Base-by-base conservation (phyloP, 2,113 vertebrate species). In the Pluvianellus socialis region DNA sequence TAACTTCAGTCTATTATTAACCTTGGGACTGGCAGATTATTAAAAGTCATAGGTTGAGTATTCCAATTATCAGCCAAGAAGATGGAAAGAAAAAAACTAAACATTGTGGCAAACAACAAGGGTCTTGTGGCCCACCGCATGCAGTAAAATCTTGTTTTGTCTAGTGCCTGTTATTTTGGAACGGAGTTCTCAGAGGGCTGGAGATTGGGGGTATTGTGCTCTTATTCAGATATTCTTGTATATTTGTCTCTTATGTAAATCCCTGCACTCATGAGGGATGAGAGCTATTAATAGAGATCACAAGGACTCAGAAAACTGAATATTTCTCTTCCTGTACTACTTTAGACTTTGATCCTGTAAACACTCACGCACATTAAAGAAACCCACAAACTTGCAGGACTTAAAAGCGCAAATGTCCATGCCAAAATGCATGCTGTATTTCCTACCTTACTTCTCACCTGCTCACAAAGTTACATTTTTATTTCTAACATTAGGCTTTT, bases 41-140 rank as follows among this genome's bases (percentile, higher is more conserved):
- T 91, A 93, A 33, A 91, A 94, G 94, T 86, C 96, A 95, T 86
- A 96, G 94, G 92, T 81, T 95, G 94, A 92, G 30, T 72, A 92
- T 89, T 92, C 61, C 92, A 94, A 95, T 96, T 97, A 96, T 81
- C 68, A 75, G 49, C 79, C 47, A 81, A 94, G 56, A 65, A 94
- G 68, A 89, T 13, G 58, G 79, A 94, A 89, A 61, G 83, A 94
- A 96, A 93, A 58, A 93, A 84, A 94, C 90, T 89, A 84, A 88
- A 86, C 49, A 84, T 5, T 70, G 52, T 52, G 65, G 68, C 79
- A 89, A 93, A 86, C 49, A 92, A 61, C 68, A 56, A 86, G 52
- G 86, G 72, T 96, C 86, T 72, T 61, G 52, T 32, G 55, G 59
- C 68, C 79, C 68, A 38, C 38, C 2, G 1, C 53, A 68, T 27